phyloP scores from a whole-genome alignment of 2,888 invertebrate species.

The Diabrotica balteata region DNA sequence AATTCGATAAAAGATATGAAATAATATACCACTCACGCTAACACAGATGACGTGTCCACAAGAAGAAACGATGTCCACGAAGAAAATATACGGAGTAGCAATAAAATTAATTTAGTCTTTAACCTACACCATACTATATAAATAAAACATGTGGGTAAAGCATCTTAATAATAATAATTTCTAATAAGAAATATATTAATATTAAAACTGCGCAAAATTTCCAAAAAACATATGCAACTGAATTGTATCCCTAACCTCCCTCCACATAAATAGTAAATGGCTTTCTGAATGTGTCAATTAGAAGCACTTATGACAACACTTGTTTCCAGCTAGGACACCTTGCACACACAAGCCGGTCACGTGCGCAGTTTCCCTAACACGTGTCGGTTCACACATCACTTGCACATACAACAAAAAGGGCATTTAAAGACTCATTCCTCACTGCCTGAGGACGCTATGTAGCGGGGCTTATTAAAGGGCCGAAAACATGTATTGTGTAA shows the following conservation, averaged over 20 bases:
- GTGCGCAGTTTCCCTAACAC: constrained; percentile 59
- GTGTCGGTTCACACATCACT: constrained; percentile 58
- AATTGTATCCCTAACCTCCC: neutral
- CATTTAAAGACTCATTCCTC: constrained; percentile 15
- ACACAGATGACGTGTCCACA: no score
- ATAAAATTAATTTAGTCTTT: no score
- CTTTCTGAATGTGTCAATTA: constrained; percentile 37
- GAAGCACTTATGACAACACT: constrained; percentile 36
- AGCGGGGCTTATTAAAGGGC: neutral
- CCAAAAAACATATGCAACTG: neutral
- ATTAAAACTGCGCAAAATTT: neutral
- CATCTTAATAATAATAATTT: no score
- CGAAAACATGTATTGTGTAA: no score
- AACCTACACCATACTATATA: no score
- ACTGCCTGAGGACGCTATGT: no score
- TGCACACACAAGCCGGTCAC: constrained; percentile 46
- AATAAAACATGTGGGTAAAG: no score
- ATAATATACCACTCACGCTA: no score
- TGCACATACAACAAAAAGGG: constrained; percentile 37
- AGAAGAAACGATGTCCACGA: no score
- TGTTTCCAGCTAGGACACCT: constrained; percentile 25
- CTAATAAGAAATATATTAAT: no score
- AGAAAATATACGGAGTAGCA: no score
- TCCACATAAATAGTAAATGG: constrained; percentile 13
- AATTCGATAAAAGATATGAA: no score